Base-by-base conservation (phyloP, 2,113 vertebrate species). In the Myanophis thanlyinensis region DNA sequence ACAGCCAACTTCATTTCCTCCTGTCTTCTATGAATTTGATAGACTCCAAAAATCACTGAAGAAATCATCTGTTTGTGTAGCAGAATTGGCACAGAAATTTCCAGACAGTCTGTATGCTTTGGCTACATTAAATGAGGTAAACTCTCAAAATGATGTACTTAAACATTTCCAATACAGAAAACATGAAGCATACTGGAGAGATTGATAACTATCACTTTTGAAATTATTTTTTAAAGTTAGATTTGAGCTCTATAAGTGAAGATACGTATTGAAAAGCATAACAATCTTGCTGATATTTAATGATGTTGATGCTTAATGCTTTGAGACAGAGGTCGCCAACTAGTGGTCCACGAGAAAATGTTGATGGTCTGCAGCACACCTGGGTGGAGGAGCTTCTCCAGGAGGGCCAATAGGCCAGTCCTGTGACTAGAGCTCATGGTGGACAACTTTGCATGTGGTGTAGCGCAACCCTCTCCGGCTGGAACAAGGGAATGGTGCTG, bases 21-120 rank as follows among this genome's bases (percentile, higher is more conserved):
- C 96, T 1, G 88, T 48, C 89, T 98, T 99, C 47, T 91, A 97
- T 11, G 99, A 99, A 90, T 98, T 98, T 89, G 98, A 98, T 95
- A 98, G 99, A 93, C 91, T 97, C 93, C 97, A 98, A 85, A 97
- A 98, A 53, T 97, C 97, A 27, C 95, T 99, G 49, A 98, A 96
- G 94, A 98, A 97, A 95, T 98, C 96, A 0, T 92, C 93, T 87
- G 96, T 98, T 62, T 96, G 96, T 93, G 96, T 97, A 40, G 93
- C 92, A 35, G 95, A 93, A 48, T 94, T 97, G 5, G 95, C 94
- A 56, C 3, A 91, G 51, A 95, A 91, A 12, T 93, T 95, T 73
- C 96, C 89, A 40, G 93, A 95, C 52, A 94, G 49, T 56, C 94
- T 47, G n/a, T 93, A 97, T 67, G n/a, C 73, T 53, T 94, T 99